Base-by-base conservation (phyloP, 2,113 vertebrate species). In the Rallus limicola region DNA sequence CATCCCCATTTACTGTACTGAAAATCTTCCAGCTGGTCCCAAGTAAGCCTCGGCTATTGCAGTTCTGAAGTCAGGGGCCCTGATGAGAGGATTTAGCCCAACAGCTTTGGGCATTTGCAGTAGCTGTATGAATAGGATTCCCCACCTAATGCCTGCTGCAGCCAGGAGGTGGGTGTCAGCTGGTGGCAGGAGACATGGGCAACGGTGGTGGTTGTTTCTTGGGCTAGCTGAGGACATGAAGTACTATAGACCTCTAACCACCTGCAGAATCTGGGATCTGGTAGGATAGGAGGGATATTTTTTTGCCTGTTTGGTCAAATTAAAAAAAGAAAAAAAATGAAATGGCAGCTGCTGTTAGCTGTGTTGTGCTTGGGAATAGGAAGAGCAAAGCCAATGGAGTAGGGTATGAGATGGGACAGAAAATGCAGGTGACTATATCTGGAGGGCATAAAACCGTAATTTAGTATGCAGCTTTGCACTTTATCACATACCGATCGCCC, bases 401-500 rank as follows among this genome's bases (percentile, higher is more conserved):
- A 79, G 28, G 8, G 28, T 75, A 23, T 40, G 44, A 86, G 80
- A 84, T 9, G 55, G 68, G 90, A 91, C 67, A 76, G 74, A 89
- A 96, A 90, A 59, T 34, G 65, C 86, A 92, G 86, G 36, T 91
- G 88, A 94, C 72, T 87, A 15, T 82, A 67, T 50, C 81, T 76
- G 55, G 80, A 91, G 67, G 92, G 72, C 80, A 92, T 72, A 79
- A 92, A 78, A 81, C 42, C 1, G 3, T 81, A 68, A 83, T 86
- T 89, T 50, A 76, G 64, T 36, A 42, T 59, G 79, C 90, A 82
- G 60, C 86, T 93, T 74, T 79, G 70, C 72, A 40, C 82, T 89
- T 87, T 85, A 92, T 94, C 82, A 62, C 67, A 65, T 85, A 82
- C 87, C 13, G 0, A 85, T 82, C 62, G 28, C 71, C 69, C 21